Evolutionary conservation across 2,113 vertebrate species (phyloP), one percentile per base, ranked within the genome.

Genomic region (Hippocampus guttulatus): DNA sequence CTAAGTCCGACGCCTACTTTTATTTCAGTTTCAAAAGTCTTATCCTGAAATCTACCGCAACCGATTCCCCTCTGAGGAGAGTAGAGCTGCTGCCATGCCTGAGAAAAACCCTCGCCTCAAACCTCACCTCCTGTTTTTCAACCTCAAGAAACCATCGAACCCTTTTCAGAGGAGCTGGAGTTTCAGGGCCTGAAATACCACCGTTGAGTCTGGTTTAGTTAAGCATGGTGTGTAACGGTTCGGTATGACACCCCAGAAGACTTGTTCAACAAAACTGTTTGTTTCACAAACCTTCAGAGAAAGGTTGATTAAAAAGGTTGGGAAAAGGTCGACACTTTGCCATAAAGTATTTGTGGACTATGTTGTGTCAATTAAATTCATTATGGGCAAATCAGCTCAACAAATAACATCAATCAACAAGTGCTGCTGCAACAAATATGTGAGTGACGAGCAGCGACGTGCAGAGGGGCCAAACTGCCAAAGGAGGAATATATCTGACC

Each of bases 101-200:
- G 81, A 88, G 73, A 88, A 87, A 83, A 25, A 73, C 12, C 55
- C 85, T 4, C 65, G 84, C 23, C 66, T 74, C 61, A 88, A 87
- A 77, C 84, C 85, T 75, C 81, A 80, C n/a, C 75, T 82, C 51
- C 74, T 76, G 77, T 76, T 88, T 58, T 79, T 90, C 45, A 87
- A 69, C 71, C 62, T 90, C 45, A 90, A 88, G 77, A 90, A 86
- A 67, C 79, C 88, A 10, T 76, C 87, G n/a, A 83, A 85, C 69
- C 88, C 87, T 49, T 90, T 90, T 45, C 88, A 90, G 71, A 87
- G 88, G 74, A 90, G 88, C 78, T 90, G 88, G 88, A 90, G 88
- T 68, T 90, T 90, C 16, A 85, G 88, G 52, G 81, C 88, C 1
- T 90, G 74, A 84, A 65, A 23, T 61, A 61, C 58, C 57, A 61